A percentile compares a stretch with the other conserved stretches of the same genome.
phyloP scores from a whole-genome alignment of 2,113 vertebrate species.

The Romanogobio albipinnatus region DNA sequence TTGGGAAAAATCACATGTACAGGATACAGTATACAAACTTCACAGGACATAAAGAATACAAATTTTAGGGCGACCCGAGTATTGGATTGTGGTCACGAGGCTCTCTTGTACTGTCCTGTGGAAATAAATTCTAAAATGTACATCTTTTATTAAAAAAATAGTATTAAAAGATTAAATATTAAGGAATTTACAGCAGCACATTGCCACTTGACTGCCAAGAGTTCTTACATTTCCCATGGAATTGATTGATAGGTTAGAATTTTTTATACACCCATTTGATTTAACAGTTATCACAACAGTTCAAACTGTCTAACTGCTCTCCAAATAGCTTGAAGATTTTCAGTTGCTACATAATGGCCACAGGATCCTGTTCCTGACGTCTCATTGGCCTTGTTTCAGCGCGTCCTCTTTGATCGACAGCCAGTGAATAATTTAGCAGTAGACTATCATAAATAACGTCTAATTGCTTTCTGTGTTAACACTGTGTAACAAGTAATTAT shows the following conservation, averaged over 20 bases:
- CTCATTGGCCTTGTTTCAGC: constrained; percentile 58
- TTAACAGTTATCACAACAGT: background rate
- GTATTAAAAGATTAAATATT: background rate
- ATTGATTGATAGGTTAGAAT: background rate
- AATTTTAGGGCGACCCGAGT: too few relatives aligned
- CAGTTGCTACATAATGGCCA: constrained; percentile 47
- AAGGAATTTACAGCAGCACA: background rate
- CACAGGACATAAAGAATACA: too few relatives aligned
- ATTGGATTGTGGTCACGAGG: too few relatives aligned
- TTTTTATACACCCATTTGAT: background rate
- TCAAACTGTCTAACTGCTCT: background rate
- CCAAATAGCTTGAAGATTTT: background rate
- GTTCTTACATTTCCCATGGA: background rate
- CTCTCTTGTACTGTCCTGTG: too few relatives aligned
- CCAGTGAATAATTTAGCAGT: constrained; percentile 69
- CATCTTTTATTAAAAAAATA: background rate
- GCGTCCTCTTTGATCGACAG: constrained; percentile 61
- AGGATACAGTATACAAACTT: background rate
- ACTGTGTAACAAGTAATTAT: constrained; percentile 63
- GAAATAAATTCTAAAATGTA: background rate
- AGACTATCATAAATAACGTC: constrained; percentile 69
- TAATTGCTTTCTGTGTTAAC: constrained; percentile 73
- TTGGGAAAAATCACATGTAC: background rate
- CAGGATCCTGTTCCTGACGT: constrained; percentile 58
- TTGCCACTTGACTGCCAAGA: background rate